Evolutionary conservation across 2,888 invertebrate species (phyloP).

Genomic region (Nycteola revayana): DNA sequence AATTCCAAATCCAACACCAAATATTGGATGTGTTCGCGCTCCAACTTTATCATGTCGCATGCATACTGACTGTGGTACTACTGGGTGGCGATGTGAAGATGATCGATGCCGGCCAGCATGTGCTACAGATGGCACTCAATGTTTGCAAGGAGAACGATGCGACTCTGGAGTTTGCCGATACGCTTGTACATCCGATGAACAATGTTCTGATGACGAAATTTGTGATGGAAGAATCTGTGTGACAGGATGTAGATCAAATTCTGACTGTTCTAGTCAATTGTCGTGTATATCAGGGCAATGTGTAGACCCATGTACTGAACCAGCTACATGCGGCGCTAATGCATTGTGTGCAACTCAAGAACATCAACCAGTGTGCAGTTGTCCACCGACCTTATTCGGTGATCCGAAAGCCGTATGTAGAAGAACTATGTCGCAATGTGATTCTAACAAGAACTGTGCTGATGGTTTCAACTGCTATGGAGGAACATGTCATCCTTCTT

Average conservation of each 20-base stretch:
- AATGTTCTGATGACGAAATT: conserved; percentile 93
- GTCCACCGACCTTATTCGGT: conserved; percentile 87
- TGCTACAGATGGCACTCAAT: conserved; percentile 85
- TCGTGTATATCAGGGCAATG: conserved; percentile 92
- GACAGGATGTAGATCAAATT: conserved; percentile 90
- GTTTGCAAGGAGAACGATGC: conserved; percentile 92
- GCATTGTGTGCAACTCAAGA: conserved; percentile 86
- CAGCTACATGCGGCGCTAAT: conserved; percentile 92
- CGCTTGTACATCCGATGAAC: conserved; percentile 91
- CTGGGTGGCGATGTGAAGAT: conserved; percentile 87
- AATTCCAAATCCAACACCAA: conserved; percentile 93
- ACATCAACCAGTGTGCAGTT: conserved; percentile 88
- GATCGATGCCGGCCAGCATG: conserved; percentile 90
- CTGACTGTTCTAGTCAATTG: conserved; percentile 87
- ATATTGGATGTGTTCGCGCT: conserved; percentile 92
- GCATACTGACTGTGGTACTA: conserved; percentile 88
- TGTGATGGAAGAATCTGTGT: conserved; percentile 91
- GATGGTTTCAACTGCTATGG: conserved; percentile 89
- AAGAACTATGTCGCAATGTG: conserved; percentile 85
- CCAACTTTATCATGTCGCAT: conserved; percentile 88
- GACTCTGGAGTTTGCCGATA: conserved; percentile 90
- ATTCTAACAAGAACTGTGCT: conserved; percentile 85
- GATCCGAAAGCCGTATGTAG: conserved; percentile 89
- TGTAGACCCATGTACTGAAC: conserved; percentile 87
- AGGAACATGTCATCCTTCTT: conserved; percentile 88